phyloP scores from a whole-genome alignment of 2,113 vertebrate genomes.

The Passer domesticus region DNA sequence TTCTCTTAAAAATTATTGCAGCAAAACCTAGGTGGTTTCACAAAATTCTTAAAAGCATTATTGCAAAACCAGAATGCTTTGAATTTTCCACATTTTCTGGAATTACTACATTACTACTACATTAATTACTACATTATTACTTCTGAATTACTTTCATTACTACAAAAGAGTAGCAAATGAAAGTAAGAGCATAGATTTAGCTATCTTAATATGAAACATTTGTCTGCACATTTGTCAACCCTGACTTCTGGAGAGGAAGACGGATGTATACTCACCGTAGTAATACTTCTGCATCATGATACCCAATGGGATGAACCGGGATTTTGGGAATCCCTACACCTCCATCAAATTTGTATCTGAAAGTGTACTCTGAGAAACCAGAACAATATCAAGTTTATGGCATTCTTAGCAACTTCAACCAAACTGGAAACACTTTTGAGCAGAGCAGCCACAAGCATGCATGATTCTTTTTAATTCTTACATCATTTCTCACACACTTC shows the following conservation, averaged over 20 bases:
- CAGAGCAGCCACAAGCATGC: neutral
- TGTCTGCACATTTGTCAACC: neutral
- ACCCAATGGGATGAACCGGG: slow-evolving; percentile 94
- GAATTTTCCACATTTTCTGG: neutral
- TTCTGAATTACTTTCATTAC: neutral
- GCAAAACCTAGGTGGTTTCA: neutral
- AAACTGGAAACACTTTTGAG: neutral
- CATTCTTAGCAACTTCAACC: neutral
- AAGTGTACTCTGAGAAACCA: slow-evolving; percentile 84
- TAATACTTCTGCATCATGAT: slow-evolving; percentile 84
- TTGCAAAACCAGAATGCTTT: neutral
- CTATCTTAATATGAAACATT: neutral
- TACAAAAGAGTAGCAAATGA: neutral
- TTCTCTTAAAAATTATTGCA: neutral
- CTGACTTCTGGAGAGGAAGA: neutral
- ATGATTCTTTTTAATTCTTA: neutral
- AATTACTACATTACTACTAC: neutral
- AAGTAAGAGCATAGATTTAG: neutral
- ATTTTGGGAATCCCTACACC: slow-evolving; percentile 91
- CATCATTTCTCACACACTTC: neutral
- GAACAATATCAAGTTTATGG: neutral
- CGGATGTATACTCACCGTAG: slow-evolving; percentile 76
- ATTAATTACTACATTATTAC: neutral
- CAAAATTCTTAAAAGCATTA: neutral
- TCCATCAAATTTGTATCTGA: slow-evolving; percentile 79